Base-by-base conservation (phyloP, 2,888 invertebrate species). In the Tenthredo distinguenda region DNA sequence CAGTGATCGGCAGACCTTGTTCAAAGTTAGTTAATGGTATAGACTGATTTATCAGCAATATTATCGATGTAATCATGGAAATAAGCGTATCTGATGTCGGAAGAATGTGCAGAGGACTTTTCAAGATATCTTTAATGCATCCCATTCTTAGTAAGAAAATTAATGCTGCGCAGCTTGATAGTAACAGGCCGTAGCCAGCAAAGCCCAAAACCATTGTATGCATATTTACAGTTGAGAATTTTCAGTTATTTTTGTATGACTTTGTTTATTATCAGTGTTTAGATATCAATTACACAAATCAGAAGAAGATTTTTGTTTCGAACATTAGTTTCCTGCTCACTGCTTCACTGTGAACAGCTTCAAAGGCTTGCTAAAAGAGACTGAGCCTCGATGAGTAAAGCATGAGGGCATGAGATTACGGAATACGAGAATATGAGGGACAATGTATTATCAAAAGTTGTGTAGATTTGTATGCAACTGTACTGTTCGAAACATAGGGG, bases 81-180 rank as follows among this genome's bases (percentile, higher is more conserved):
- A 89, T 91, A 10, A 92, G 79, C 65, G 90, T 87, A 74, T 92
- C 91, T n/a, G 92, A 92, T 31, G 88, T 87, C 58, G 90, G 87
- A 15, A 92, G 86, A 34, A 89, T 83, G 31, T 90, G 88, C 72
- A 92, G 86, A 10, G 90, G 86, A 47, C 90, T 90, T 58, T 86
- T 87, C 31, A 65, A 84, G 74, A 86, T 86, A 40, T 87, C 88
- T 68, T 88, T 89, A 2, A 88, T 84, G 81, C 87, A 85, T 79
- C 87, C 89, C 84, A 86, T 89, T 85, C 85, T 88, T 1, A 91
- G 47, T n/a, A 92, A 86, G 81, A 89, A 86, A 43, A 88, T 79
- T 26, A 92, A 83, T 62, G 90, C 89, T 55, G 89, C 71, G n/a
- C 91, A 55, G 88, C 90, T 91, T 15, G 90, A 90, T 3, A 90